These are phyloP conservation scores for Caenorhabditis drosophilae DNA, from an alignment of 2,888 invertebrate species.

Conservation along the genomic window DNA sequence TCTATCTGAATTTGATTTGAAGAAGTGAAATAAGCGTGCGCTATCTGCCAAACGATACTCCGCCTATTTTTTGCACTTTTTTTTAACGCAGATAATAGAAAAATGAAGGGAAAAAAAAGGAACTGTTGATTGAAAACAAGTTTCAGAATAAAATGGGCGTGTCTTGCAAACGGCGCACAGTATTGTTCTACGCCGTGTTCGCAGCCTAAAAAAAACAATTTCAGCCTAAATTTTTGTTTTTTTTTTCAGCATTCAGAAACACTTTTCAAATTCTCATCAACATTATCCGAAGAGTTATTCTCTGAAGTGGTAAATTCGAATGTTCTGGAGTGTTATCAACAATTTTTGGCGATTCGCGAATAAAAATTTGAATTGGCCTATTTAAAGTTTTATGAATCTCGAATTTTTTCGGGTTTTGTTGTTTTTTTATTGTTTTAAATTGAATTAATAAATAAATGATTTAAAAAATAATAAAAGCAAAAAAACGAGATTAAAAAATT, in stretches of 20 bases:
- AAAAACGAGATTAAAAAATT: too few relatives aligned
- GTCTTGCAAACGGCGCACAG: background rate
- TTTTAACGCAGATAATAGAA: too few relatives aligned
- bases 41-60: too few relatives aligned
- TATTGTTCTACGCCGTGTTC: too few relatives aligned
- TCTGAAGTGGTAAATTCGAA: conserved; percentile 93
- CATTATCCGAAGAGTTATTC: conserved; percentile 90
- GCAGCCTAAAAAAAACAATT: conserved; percentile 4
- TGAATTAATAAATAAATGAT: too few relatives aligned
- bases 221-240: background rate
- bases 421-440: too few relatives aligned
- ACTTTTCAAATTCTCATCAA: conserved; percentile 93
- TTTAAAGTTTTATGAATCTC: background rate
- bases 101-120: too few relatives aligned
- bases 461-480: too few relatives aligned
- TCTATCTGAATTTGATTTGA: too few relatives aligned
- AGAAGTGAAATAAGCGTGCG: too few relatives aligned
- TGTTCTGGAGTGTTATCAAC: conserved; percentile 94
- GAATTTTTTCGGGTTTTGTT: background rate
- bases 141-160: background rate
- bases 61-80: too few relatives aligned
- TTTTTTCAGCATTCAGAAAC: conserved; percentile 89
- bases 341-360: conserved; percentile 83
- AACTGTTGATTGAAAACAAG: background rate
- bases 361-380: background rate